Base-by-base conservation (phyloP, 2,113 vertebrate genomes). In the Psilopsiagon aurifrons region DNA sequence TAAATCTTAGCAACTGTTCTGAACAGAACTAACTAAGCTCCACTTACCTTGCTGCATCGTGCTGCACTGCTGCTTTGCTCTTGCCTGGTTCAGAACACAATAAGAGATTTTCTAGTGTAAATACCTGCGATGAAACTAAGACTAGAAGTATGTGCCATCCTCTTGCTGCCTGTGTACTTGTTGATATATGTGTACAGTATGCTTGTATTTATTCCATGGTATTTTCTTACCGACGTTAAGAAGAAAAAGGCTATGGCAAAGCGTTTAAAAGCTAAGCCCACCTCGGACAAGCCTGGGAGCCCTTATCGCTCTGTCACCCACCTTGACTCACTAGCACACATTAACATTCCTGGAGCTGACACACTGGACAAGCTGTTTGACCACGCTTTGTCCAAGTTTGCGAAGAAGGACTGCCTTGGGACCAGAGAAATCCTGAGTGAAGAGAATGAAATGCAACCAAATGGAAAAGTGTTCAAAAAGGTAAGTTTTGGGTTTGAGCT, bases 381-480 rank as follows among this genome's bases (percentile, higher is more conserved):
- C 39, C 96, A 99, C 25, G 98, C 99, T 2, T 98, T 99, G 79
- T 93, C 98, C 57, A 98, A 97, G 77, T 99, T 99, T 94, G 98
- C 98, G 39, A 94, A 98, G 33, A 97, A 97, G 31, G 97, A 98
- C 22, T 99, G 99, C 87, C 98, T 99, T 18, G 99, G 99, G 67
- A 99, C 98, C 87, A 98, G 99, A 91, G 99, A 99, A 52, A 18
- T 99, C 59, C 95, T 99, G 93, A 99, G 98, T 66, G 98, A 99
- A 95, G 99, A 99, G 73, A 99, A 99, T 31, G 99, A 99, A 97
- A 98, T 98, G 94, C 99, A 99, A 44, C 98, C 99, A 12, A 99
- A 97, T 15, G 99, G 99, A 33, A 99, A 99, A 97, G 98, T 99
- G 54, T 99, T 99, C 97, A 99, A 99, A 98, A 99, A 99, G 99